Evolutionary conservation across 53 echinoderm and acorn worm species (phyloP).

Genomic region (Astropecten irregularis): DNA sequence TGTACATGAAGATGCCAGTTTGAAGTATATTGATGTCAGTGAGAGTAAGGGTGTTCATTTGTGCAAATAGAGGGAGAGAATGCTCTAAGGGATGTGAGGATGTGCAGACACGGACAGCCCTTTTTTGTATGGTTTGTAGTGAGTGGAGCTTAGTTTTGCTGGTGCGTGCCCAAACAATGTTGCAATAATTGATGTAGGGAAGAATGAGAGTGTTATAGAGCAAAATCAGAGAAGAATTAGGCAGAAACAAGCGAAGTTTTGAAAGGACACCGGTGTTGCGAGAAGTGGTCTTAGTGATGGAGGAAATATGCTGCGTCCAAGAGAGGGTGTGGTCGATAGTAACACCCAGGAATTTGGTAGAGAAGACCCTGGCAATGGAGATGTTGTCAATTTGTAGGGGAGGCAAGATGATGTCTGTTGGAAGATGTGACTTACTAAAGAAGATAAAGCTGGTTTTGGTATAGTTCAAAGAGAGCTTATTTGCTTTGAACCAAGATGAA

Average conservation of each 20-base stretch:
- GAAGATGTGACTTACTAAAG: neutral
- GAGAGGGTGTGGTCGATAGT: neutral
- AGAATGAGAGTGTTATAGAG: neutral
- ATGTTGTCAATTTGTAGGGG: neutral
- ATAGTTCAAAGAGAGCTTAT: neutral
- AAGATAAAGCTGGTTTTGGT: constrained; percentile 11
- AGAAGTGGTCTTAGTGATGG: neutral
- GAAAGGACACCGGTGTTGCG: neutral
- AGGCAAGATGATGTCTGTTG: neutral
- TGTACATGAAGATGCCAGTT: too few relatives aligned
- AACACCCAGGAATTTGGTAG: constrained; percentile 1
- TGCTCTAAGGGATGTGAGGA: neutral
- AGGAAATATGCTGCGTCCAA: constrained; percentile 1
- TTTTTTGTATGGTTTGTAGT: neutral
- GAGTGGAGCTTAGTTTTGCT: too few relatives aligned
- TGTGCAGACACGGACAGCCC: neutral
- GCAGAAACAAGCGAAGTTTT: neutral
- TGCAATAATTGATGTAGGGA: neutral
- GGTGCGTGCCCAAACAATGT: neutral
- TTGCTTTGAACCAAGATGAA: neutral
- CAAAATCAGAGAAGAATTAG: neutral
- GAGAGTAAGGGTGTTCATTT: neutral
- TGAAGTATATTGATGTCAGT: neutral
- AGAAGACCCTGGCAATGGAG: neutral
- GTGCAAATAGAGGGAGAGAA: neutral